A percentile compares a stretch with the other conserved stretches of the same genome.
These are phyloP conservation scores for Ibidorhyncha struthersii DNA, from an alignment of 2,113 vertebrate genomes.

Conservation along the genomic window DNA sequence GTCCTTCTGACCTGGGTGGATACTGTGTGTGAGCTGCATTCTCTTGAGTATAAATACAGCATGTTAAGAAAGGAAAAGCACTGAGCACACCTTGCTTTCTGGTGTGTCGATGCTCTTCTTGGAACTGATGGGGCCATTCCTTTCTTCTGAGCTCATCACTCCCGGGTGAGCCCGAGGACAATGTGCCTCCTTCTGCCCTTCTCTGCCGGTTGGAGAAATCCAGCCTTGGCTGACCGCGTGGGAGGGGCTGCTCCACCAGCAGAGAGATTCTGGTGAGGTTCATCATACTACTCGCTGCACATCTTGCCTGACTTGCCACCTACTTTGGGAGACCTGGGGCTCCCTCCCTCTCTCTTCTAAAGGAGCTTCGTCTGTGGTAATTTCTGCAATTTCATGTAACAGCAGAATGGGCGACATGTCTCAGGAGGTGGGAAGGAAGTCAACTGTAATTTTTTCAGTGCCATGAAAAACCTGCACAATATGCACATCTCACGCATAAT, in stretches of 20 bases:
- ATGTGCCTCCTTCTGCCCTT: not conserved
- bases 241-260: not conserved
- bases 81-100: not conserved
- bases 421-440: not conserved
- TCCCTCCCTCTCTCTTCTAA: not conserved
- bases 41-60: conserved; percentile 25
- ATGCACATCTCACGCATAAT: fast-evolving
- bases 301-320: not conserved
- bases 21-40: conserved; percentile 4
- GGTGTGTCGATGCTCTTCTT: conserved; percentile 8
- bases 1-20: not conserved
- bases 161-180: not conserved
- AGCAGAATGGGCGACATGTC: not conserved
- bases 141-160: conserved; percentile 42
- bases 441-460: not conserved
- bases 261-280: not conserved
- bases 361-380: not conserved
- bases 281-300: not conserved
- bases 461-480: not conserved
- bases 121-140: conserved; percentile 42
- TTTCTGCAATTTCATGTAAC: not conserved
- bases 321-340: not conserved
- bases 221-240: not conserved
- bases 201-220: not conserved
- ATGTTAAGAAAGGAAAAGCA: conserved; percentile 40